Conservation (phyloP, 2,797 vertebrate genomes). For the Characodon lateralis region DNA sequence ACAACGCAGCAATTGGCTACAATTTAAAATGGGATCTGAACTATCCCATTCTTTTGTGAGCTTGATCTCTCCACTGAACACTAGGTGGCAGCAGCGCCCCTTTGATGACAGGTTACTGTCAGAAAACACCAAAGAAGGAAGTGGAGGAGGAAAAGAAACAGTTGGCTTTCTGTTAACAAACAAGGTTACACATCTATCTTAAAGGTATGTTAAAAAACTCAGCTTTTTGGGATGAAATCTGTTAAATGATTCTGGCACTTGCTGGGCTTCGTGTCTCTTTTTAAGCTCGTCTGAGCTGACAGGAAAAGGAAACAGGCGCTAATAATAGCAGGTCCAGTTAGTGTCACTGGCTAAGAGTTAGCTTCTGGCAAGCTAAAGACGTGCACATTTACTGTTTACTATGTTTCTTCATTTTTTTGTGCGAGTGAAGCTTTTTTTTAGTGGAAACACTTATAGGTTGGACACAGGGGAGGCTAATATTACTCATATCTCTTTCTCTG, state of each 20-base stretch:
- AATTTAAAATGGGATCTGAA: background rate
- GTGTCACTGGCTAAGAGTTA: slow-evolving; percentile 48
- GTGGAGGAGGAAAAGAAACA: slow-evolving; percentile 47
- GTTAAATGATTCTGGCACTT: background rate
- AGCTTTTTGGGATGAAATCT: slow-evolving; percentile 35
- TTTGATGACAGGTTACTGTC: background rate
- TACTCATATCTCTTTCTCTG: slow-evolving; percentile 55
- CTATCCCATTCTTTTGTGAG: background rate
- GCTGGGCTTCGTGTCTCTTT: slow-evolving; percentile 6
- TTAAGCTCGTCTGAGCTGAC: slow-evolving; percentile 28
- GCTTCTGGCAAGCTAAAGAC: slow-evolving; percentile 26
- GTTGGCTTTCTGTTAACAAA: slow-evolving; percentile 66
- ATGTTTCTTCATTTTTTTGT: slow-evolving; percentile 7
- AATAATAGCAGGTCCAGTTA: slow-evolving; percentile 42
- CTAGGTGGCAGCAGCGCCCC: slow-evolving; percentile 45
- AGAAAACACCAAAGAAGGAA: slow-evolving; percentile 56
- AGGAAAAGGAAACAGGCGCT: slow-evolving; percentile 56
- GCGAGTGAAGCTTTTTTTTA: slow-evolving; percentile 11
- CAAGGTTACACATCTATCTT: slow-evolving; percentile 61
- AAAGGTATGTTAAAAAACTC: slow-evolving; percentile 53
- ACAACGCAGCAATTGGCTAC: background rate
- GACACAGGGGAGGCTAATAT: slow-evolving; percentile 42
- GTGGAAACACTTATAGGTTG: slow-evolving; percentile 27
- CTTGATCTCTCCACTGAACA: slow-evolving; percentile 5
- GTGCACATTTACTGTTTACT: background rate